phyloP scores from a whole-genome alignment of 2,113 vertebrate genomes.

The Romanogobio albipinnatus region DNA sequence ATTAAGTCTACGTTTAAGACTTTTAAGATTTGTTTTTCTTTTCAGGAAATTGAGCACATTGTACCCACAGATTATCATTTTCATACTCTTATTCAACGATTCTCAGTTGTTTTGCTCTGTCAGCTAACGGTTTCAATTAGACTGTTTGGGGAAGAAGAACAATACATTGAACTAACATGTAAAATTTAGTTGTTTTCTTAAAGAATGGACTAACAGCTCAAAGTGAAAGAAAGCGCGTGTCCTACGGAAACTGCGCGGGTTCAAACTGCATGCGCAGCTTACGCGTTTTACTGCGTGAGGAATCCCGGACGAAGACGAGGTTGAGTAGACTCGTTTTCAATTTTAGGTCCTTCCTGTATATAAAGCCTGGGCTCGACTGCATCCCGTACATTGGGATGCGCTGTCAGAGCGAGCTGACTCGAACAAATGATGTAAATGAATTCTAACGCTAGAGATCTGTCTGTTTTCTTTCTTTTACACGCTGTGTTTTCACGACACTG shows the following conservation, averaged over 20 bases:
- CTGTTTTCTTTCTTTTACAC: background rate
- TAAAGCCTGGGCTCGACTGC: background rate
- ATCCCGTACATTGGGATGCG: background rate
- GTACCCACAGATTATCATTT: background rate
- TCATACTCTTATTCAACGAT: background rate
- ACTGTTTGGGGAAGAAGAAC: background rate
- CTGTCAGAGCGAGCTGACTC: background rate
- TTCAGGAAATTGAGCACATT: background rate
- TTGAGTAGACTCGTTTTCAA: slow-evolving; percentile 66
- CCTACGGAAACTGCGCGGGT: slow-evolving; percentile 17
- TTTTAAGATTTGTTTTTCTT: background rate
- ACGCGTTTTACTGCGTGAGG: slow-evolving; percentile 49
- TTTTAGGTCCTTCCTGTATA: slow-evolving; percentile 46
- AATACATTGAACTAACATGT: background rate
- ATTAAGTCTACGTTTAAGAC: too few species aligned
- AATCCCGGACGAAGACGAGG: slow-evolving; percentile 62
- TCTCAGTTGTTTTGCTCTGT: background rate
- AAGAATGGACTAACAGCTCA: background rate
- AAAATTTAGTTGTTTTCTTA: background rate
- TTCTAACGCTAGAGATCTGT: background rate
- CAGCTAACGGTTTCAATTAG: background rate
- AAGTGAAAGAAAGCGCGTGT: background rate
- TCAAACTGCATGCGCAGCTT: background rate
- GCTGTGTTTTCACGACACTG: slow-evolving; percentile 24
- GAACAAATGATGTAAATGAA: background rate